Base-by-base conservation (phyloP, 2,797 vertebrate genomes). In the Bryconaethiops microstoma region DNA sequence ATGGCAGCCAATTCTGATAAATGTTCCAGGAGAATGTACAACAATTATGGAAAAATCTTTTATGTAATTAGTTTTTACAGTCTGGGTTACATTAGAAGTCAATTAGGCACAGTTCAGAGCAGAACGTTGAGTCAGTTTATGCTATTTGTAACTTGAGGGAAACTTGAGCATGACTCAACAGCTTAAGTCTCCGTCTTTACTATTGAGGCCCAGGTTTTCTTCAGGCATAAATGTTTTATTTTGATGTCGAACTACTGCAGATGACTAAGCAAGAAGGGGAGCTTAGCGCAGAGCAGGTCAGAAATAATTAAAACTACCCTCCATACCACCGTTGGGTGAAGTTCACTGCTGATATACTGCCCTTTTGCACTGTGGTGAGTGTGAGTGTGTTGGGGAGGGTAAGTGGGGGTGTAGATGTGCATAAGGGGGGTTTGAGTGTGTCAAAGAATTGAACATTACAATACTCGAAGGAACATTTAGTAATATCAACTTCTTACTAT, bases 271-370 rank as follows among this genome's bases (percentile, higher is more conserved):
- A 48, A 69, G 67, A 78, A 68, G 10, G 23, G 57, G 40, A 62
- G 77, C 71, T n/a, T 45, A 10, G 14, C 80, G 74, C 42, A 68
- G 78, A 76, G 57, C 72, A 19, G 73, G 52, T 73, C 63, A 79
- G 76, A 45, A 19, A 64, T 63, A 63, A 63, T 63, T 63, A 29
- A 63, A 63, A 35, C 60, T 63, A 63, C 25, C 29, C 60, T 63
- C 5, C 12, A 17, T 2, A 7, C 13, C 29, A 68, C 50, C 25
- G 59, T 25, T 76, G 21, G 12, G 6, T 21, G 9, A 25, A 10
- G 25, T 29, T 40, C 39, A 12, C 7, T n/a, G 17, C 40, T 68
- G 40, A 76, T n/a, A 12, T 13, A 25, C 23, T 25, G 59, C 59
- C 59, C 23, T 13, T 14, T 25, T 25, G 59, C 59, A 62, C 60